Base-by-base conservation (phyloP, 2,888 invertebrate genomes). In the Desoria tigrina region DNA sequence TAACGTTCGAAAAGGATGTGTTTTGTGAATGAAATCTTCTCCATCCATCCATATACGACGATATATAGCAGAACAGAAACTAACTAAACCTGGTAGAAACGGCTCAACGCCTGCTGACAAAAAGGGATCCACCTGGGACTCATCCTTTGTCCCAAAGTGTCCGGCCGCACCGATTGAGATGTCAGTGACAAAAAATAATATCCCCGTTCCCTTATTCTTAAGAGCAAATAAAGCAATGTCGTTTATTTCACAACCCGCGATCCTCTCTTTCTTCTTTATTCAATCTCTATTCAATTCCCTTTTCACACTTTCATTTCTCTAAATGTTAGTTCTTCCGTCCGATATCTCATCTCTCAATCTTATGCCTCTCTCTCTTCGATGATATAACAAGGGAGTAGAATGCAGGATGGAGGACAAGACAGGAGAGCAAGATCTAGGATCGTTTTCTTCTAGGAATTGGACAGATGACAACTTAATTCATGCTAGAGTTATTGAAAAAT, bases 91-190 rank as follows among this genome's bases (percentile, higher is more conserved):
- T 18, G 57, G n/a, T 65, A 63, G 70, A 69, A 74, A 75, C 73
- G 73, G 74, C 71, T 75, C 73, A 75, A 73, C 74, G 73, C 70
- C 69, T 75, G 73, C 68, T 71, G 69, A 72, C 71, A 73, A 73
- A 75, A 69, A 73, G 70, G 68, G 73, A 74, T 75, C 57, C 57
- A 57, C 57, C 72, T 74, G 75, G 75, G 73, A 71, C 71, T 75
- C 75, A 75, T 73, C 73, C 66, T 75, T 75, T 75, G 73, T 75
- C 63, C 71, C 61, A 72, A 73, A 73, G 75, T 75, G 75, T 75
- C 73, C 71, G 66, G 71, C 69, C 73, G 69, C 65, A 68, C 65
- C 71, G 72, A 73, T 73, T 73, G 72, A 73, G 72, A 75, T 72
- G 75, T 73, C 73, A 73, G 69, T 61, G 64, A 68, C 69, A 72